Evolutionary conservation across 2,888 invertebrate genomes (phyloP).

Genomic region (Sminthurinus aureus): DNA sequence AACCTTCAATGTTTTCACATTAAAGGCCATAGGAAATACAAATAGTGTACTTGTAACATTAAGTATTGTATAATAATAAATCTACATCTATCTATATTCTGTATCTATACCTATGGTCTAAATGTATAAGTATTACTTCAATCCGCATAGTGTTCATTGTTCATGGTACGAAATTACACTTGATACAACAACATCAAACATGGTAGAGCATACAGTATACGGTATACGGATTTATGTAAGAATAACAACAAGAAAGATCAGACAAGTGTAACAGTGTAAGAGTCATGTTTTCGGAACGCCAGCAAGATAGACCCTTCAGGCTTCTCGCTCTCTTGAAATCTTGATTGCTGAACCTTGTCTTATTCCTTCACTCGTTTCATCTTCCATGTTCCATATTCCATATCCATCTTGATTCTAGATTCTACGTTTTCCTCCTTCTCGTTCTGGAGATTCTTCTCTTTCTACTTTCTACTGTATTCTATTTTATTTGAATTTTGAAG

Average conservation of each 20-base stretch:
- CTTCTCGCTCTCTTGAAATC: not conserved
- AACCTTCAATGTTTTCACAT: not conserved
- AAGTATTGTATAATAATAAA: not conserved
- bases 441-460: not conserved
- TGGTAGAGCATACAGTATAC: no score
- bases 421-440: not conserved
- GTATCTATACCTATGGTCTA: not conserved
- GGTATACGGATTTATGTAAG: not conserved
- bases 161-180: not conserved
- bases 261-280: slow-evolving; percentile 19
- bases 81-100: no score
- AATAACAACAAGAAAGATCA: not conserved
- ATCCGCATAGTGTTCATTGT: no score
- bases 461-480: not conserved
- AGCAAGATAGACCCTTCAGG: slow-evolving; percentile 7
- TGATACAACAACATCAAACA: not conserved
- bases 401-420: no score
- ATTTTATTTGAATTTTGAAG: slow-evolving; percentile 4
- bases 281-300: not conserved
- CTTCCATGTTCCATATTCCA: no score
- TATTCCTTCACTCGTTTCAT: no score
- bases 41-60: not conserved
- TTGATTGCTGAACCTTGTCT: no score
- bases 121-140: no score
- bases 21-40: not conserved